These are phyloP conservation scores for Aplocera efformata DNA, from an alignment of 2,888 invertebrate genomes.

Conservation along the genomic window DNA sequence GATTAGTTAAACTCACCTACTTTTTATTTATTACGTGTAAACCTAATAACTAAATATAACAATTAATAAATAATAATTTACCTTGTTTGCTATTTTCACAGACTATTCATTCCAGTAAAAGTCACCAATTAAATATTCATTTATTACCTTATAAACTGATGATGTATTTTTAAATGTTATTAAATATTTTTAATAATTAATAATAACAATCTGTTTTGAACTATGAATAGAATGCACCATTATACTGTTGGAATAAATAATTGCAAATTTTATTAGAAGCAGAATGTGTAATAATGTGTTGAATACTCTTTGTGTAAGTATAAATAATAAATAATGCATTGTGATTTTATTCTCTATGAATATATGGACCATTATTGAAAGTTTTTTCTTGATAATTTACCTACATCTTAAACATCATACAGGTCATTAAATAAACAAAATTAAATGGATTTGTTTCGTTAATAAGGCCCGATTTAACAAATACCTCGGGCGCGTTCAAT, in stretches of 20 bases:
- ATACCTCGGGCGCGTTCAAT: no score
- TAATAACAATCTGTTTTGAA: neutral
- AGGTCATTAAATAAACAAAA: no score
- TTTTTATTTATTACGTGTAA: no score
- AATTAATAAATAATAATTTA: neutral
- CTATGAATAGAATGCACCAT: neutral
- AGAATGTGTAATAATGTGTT: constrained; percentile 18
- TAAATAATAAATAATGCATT: constrained; percentile 62
- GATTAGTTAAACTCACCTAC: no score
- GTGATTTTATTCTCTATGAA: constrained; percentile 74
- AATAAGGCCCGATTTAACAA: no score
- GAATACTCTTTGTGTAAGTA: constrained; percentile 59
- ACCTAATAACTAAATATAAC: no score
- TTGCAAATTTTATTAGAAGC: no score
- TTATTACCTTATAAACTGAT: neutral
- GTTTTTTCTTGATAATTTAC: constrained; percentile 3
- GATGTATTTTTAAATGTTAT: no score
- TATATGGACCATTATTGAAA: constrained; percentile 73
- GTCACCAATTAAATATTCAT: constrained; percentile 2
- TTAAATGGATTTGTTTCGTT: no score
- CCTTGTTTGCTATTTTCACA: neutral
- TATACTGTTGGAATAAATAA: neutral
- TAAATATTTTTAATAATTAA: constrained; percentile 2
- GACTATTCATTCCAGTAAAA: constrained; percentile 10
- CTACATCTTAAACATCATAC: no score